phyloP scores from a whole-genome alignment of 1,140 invertebrate species.

The Drosophila pandora region DNA sequence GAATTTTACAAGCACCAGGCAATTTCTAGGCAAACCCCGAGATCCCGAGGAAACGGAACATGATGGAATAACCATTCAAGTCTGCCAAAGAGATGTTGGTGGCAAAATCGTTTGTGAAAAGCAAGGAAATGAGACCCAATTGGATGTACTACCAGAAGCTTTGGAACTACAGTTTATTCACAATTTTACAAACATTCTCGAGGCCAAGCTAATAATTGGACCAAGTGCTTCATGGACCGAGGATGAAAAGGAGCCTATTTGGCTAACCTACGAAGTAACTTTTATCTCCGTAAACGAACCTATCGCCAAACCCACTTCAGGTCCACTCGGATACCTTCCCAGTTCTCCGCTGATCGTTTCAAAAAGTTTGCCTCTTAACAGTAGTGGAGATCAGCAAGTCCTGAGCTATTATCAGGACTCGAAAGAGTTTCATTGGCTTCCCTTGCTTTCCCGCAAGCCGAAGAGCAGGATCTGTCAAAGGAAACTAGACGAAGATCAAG shows the following conservation, averaged over 20 bases:
- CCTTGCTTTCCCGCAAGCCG: slow-evolving; percentile 19
- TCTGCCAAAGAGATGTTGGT: slow-evolving; percentile 33
- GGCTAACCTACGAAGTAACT: slow-evolving; percentile 39
- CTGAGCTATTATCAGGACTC: slow-evolving; percentile 53
- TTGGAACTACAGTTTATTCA: slow-evolving; percentile 52
- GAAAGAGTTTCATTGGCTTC: slow-evolving; percentile 40
- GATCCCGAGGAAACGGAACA: slow-evolving; percentile 44
- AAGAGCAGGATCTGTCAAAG: slow-evolving; percentile 25
- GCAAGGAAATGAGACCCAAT: slow-evolving; percentile 31
- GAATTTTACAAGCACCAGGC: slow-evolving; percentile 50
- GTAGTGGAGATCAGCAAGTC: slow-evolving; percentile 18
- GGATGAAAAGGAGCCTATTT: slow-evolving; percentile 21
- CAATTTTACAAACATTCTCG: slow-evolving; percentile 59
- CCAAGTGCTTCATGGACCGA: not conserved
- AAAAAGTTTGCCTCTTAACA: slow-evolving; percentile 36
- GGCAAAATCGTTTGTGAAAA: slow-evolving; percentile 15
- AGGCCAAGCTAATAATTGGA: slow-evolving; percentile 29
- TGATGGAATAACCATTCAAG: slow-evolving; percentile 29
- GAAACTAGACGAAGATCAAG: not conserved
- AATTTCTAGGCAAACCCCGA: slow-evolving; percentile 34
- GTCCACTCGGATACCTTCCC: slow-evolving; percentile 67
- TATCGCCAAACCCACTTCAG: slow-evolving; percentile 45
- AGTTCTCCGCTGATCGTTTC: slow-evolving; percentile 63
- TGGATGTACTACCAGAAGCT: slow-evolving; percentile 34
- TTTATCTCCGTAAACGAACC: slow-evolving; percentile 18